Evolutionary conservation across 2,113 vertebrate genomes (phyloP), one percentile per base, ranked within the genome.

Genomic region (Poecile atricapillus): DNA sequence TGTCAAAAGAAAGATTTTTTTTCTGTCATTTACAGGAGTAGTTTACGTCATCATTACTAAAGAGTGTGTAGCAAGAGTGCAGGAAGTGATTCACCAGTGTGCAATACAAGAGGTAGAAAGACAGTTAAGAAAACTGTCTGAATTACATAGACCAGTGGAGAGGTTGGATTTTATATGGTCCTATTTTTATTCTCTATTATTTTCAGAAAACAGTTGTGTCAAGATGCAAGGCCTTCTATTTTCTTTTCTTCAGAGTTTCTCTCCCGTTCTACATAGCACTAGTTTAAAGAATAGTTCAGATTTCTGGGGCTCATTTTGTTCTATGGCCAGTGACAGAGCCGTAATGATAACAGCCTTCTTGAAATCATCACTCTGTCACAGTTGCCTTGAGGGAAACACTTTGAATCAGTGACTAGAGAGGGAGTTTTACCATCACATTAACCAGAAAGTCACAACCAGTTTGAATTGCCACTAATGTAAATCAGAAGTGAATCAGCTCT

Each of bases 81-180:
- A 80, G 91, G 84, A 93, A 90, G 67, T 96, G 92, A 94, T 67
- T 93, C 93, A 92, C 37, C 64, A 24, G 31, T 60, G 31, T 59
- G 86, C 92, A 77, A 23, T 63, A 63, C 28, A 43, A 56, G 27
- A 86, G 78, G 62, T 64, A 69, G 15, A 79, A 87, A 85, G 77
- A 37, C 1, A 8, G 49, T 87, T 83, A 87, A 92, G 76, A 90
- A 89, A 92, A 75, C 44, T 68, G 43, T 68, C 7, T 43, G 23
- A 74, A 70, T 70, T 83, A 56, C 28, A 19, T 8, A 58, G 58
- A 73, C 14, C 76, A 65, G 33, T 55, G 39, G 53, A 83, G 74
- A 87, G 35, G 11, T 68, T 46, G 1, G 3, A 53, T 80, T 95
- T 87, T 84, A 30, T 64, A 33, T 15, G 52, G 15, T 43, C 47